A percentile compares a stretch with the other conserved stretches of the same genome.
Evolutionary conservation across 2,113 vertebrate genomes (phyloP).

Genomic region (Alligator sinensis): DNA sequence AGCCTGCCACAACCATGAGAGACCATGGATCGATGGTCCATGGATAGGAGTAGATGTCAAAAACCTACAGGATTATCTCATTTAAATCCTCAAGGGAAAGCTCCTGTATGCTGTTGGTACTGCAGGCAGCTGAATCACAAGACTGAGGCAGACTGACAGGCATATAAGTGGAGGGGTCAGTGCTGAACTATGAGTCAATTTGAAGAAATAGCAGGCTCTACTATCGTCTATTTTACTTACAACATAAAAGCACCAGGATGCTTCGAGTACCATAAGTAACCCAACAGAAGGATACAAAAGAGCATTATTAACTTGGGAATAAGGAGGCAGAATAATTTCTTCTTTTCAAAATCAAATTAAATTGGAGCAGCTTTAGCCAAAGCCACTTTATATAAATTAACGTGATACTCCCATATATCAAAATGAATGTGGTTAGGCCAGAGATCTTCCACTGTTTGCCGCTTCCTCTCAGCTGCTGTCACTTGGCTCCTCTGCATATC

Average conservation of each 20-base stretch:
- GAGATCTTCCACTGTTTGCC: conserved; percentile 12
- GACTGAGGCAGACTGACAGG: background rate
- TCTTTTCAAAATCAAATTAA: conserved; percentile 60
- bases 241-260: conserved; percentile 21
- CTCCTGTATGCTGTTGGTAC: background rate
- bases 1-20: background rate
- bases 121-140: background rate
- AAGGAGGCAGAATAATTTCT: conserved; percentile 26
- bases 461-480: conserved; percentile 11
- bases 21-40: background rate
- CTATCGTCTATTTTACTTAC: background rate
- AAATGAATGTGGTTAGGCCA: background rate
- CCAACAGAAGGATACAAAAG: background rate
- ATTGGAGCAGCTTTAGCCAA: conserved; percentile 41
- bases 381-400: conserved; percentile 57
- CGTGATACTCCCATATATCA: conserved; percentile 20
- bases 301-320: background rate
- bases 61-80: background rate
- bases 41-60: background rate
- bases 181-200: background rate
- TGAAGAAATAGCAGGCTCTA: conserved; percentile 22
- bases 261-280: background rate
- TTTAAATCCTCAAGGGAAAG: conserved; percentile 15
- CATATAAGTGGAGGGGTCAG: background rate
- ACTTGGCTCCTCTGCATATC: background rate